These are phyloP conservation scores for Acanthacorydalis orientalis DNA, from an alignment of 2,888 invertebrate genomes.

Conservation along the genomic window DNA sequence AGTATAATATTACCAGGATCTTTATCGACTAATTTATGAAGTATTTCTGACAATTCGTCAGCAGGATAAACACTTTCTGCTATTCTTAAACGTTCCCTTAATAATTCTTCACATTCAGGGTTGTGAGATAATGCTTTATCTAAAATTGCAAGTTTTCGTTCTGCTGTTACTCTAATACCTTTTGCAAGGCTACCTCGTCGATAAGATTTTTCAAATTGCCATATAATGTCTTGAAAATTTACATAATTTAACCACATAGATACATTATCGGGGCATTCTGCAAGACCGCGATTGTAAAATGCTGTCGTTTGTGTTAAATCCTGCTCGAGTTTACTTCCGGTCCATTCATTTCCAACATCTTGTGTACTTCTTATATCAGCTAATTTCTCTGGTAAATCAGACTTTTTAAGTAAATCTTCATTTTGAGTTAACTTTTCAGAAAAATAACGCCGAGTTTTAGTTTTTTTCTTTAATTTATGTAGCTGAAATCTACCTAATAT, in stretches of 20 bases:
- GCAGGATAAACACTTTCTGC: constrained; percentile 35
- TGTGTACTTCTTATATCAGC: neutral
- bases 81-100: constrained; percentile 29
- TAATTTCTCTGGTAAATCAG: too few relatives aligned
- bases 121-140: constrained; percentile 41
- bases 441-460: too few relatives aligned
- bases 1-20: constrained; percentile 28
- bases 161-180: constrained; percentile 24
- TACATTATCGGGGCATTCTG: constrained; percentile 32
- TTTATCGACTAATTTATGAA: constrained; percentile 30
- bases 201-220: constrained; percentile 26
- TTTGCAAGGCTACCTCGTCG: constrained; percentile 26
- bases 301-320: constrained; percentile 31
- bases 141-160: constrained; percentile 42
- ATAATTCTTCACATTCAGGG: constrained; percentile 31
- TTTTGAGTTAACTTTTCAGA: too few relatives aligned
- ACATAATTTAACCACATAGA: constrained; percentile 42
- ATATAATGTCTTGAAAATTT: constrained; percentile 33
- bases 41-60: constrained; percentile 34
- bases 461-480: too few relatives aligned
- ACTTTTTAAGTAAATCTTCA: too few relatives aligned
- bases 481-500: too few relatives aligned
- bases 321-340: constrained; percentile 23
- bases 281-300: constrained; percentile 32
- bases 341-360: neutral